These are phyloP conservation scores for Bufo gargarizans DNA, from an alignment of 2,113 vertebrate genomes.

Conservation along the genomic window DNA sequence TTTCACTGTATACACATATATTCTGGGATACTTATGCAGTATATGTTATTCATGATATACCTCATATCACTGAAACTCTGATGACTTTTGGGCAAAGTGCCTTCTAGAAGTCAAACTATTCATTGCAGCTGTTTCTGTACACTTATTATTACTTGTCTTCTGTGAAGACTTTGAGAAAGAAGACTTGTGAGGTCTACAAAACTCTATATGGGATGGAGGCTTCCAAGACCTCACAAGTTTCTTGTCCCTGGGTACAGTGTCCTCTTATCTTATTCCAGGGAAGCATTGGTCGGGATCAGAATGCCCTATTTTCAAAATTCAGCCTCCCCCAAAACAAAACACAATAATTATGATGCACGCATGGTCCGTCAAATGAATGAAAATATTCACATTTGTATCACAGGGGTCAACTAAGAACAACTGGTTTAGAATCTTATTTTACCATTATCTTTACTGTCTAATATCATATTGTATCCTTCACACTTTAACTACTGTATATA, in stretches of 20 bases:
- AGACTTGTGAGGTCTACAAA: constrained; percentile 50
- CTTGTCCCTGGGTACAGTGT: not conserved
- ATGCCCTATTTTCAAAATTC: not conserved
- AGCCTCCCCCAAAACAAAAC: not conserved
- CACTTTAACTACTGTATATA: not conserved
- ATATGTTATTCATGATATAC: not conserved
- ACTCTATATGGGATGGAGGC: constrained; percentile 4
- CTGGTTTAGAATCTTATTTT: not conserved
- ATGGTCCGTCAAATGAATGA: not conserved
- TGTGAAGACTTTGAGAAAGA: constrained; percentile 21
- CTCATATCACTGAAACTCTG: not conserved
- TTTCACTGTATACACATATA: not conserved
- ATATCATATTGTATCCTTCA: not conserved
- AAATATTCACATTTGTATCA: not conserved
- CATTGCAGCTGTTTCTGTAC: constrained; percentile 45
- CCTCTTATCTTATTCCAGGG: constrained; percentile 41
- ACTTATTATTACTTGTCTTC: constrained; percentile 37
- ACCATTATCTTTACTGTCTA: not conserved
- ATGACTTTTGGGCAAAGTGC: constrained; percentile 29
- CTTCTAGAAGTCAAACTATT: constrained; percentile 10
- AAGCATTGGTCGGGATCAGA: not conserved
- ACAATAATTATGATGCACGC: not conserved
- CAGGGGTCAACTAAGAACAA: not conserved
- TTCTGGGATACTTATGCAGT: not conserved
- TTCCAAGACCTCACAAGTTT: constrained; percentile 43